Evolutionary conservation across 2,888 invertebrate species (phyloP).

Genomic region (Lepidocyrtinus sp.): DNA sequence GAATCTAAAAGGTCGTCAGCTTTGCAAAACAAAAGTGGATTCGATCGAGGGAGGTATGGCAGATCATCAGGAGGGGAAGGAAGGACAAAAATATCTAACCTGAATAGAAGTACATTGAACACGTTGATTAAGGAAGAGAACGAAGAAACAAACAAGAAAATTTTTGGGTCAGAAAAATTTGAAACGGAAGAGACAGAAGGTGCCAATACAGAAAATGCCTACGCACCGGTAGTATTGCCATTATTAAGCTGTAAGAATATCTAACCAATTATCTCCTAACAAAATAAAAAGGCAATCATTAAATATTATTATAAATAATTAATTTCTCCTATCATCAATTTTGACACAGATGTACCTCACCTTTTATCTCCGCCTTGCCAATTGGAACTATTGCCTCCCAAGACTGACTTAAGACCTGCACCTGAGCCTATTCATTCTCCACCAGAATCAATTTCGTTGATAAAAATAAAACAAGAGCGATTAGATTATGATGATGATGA

Average conservation of each 20-base stretch:
- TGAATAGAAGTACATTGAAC: constrained; percentile 45
- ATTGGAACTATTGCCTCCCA: neutral
- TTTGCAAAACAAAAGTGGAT: constrained; percentile 30
- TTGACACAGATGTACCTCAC: neutral
- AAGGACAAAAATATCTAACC: constrained; percentile 44
- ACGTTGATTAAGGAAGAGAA: constrained; percentile 56
- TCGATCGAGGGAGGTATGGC: constrained; percentile 41
- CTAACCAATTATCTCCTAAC: no score
- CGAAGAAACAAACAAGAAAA: constrained; percentile 48
- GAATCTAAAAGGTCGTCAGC: constrained; percentile 40
- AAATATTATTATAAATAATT: no score
- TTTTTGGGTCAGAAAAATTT: constrained; percentile 46
- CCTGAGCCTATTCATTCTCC: neutral
- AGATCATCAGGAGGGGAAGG: constrained; percentile 42
- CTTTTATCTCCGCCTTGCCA: neutral
- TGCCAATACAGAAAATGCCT: constrained; percentile 32
- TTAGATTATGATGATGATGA: neutral
- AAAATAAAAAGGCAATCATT: no score
- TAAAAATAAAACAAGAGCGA: neutral
- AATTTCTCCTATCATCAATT: no score
- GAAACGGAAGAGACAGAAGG: constrained; percentile 45
- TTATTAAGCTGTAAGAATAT: constrained; percentile 61
- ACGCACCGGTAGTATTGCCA: constrained; percentile 58
- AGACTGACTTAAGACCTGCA: neutral
- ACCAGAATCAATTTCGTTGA: neutral